Evolutionary conservation across 2,888 invertebrate species (phyloP).

Genomic region (Thymelicus acteon): DNA sequence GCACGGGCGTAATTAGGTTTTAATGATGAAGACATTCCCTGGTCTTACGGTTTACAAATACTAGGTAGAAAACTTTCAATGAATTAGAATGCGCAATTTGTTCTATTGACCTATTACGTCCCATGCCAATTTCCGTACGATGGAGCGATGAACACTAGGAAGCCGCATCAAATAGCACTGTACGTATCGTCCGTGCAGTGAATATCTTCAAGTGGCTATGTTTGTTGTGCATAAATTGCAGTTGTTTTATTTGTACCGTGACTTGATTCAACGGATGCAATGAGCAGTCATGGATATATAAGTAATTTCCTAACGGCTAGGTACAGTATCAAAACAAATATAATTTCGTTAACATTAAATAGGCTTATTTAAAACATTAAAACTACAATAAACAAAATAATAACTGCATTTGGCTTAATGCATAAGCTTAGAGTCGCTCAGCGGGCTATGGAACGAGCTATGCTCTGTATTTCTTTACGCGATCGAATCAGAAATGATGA

Average conservation of each 20-base stretch:
- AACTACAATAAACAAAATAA: too few species aligned
- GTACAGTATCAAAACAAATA: too few species aligned
- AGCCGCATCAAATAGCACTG: conserved; percentile 13
- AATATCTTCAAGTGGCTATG: conserved; percentile 28
- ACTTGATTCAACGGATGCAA: conserved; percentile 3
- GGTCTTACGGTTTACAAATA: conserved; percentile 1
- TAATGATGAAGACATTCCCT: conserved; percentile 49
- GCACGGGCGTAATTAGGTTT: conserved; percentile 51
- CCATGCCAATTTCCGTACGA: conserved; percentile 35
- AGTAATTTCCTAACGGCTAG: too few species aligned
- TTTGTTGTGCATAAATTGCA: conserved; percentile 31
- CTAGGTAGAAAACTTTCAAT: conserved; percentile 45
- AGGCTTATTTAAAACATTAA: too few species aligned
- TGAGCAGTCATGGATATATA: background rate
- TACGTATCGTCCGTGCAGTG: conserved; percentile 22
- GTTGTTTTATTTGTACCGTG: conserved; percentile 24
- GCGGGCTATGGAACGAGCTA: too few species aligned
- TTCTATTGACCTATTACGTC: conserved; percentile 35
- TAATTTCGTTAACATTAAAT: too few species aligned
- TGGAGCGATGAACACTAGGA: conserved; percentile 32
- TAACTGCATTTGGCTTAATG: too few species aligned
- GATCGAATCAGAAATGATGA: too few species aligned
- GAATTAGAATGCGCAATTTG: conserved; percentile 49
- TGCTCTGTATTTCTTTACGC: too few species aligned
- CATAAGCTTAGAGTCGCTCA: too few species aligned